Percentiles rank a stretch among this genome's conserved stretches.
Evolutionary conservation across 53 echinoderm and acorn worm genomes (phyloP).

Genomic region (Actinopyga echinites): DNA sequence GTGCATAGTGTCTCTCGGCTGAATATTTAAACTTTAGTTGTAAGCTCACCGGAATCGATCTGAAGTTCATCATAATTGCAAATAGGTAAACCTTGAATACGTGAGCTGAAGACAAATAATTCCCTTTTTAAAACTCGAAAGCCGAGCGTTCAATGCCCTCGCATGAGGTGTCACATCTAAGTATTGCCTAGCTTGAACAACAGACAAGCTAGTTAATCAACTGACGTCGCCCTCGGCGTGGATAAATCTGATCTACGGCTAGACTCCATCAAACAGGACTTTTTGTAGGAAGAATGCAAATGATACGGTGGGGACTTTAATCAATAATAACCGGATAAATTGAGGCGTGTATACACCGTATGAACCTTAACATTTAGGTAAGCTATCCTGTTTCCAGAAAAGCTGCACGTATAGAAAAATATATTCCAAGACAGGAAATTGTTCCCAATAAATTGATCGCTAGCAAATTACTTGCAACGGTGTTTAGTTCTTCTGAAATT

Average conservation of each 20-base stretch:
- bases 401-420: no score
- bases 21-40: not conserved
- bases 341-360: no score
- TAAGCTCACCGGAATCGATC: not conserved
- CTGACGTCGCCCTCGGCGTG: not conserved
- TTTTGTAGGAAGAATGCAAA: no score
- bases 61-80: constrained; percentile 42
- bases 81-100: constrained; percentile 36
- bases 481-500: no score
- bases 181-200: constrained; percentile 8
- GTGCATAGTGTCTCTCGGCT: constrained; percentile 2
- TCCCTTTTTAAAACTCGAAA: not conserved
- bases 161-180: constrained; percentile 5
- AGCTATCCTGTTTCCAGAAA: no score
- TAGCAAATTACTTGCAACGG: no score
- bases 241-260: not conserved
- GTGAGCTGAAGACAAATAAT: constrained; percentile 16
- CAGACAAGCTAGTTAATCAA: not conserved
- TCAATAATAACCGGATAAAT: no score
- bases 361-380: no score
- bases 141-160: constrained; percentile 44
- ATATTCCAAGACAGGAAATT: no score
- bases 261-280: no score
- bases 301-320: no score
- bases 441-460: no score